phyloP scores from a whole-genome alignment of 1,140 invertebrate genomes.

The Drosophila mojavensis region DNA sequence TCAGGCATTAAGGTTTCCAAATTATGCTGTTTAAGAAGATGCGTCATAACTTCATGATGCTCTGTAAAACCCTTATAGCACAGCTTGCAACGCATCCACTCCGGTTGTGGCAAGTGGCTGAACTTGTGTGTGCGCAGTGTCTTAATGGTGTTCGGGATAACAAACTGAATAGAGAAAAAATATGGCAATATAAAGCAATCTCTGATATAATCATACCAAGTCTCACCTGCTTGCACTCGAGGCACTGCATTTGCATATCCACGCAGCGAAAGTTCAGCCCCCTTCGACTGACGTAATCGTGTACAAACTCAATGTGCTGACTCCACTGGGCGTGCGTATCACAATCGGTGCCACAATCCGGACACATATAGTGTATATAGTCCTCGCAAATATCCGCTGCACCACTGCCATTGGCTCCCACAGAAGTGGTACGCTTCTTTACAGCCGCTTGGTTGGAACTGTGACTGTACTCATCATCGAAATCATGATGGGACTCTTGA shows the following conservation, averaged over 20 bases:
- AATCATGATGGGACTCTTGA: neutral
- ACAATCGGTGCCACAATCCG: constrained; percentile 70
- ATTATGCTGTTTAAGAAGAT: constrained; percentile 67
- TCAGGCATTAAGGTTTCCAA: constrained; percentile 53
- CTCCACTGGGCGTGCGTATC: constrained; percentile 69
- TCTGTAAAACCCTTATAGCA: constrained; percentile 66
- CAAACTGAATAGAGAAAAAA: constrained; percentile 40
- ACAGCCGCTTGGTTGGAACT: constrained; percentile 18
- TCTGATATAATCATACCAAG: neutral
- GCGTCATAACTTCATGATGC: constrained; percentile 54
- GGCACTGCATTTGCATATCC: constrained; percentile 74
- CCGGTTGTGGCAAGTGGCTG: constrained; percentile 64
- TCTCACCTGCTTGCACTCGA: constrained; percentile 69
- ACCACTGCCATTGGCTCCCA: constrained; percentile 8
- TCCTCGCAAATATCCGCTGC: constrained; percentile 64
- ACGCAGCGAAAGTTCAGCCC: constrained; percentile 69
- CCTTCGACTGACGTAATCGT: constrained; percentile 67
- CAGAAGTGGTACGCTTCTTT: constrained; percentile 16
- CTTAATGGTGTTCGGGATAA: constrained; percentile 63
- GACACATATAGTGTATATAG: constrained; percentile 77
- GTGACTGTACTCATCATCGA: constrained; percentile 34
- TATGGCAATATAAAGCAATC: neutral
- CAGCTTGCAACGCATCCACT: constrained; percentile 76
- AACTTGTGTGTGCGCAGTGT: constrained; percentile 72
- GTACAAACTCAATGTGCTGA: constrained; percentile 76